Conservation (phyloP, 2,797 vertebrate species). For the Eremophila alpestris region DNA sequence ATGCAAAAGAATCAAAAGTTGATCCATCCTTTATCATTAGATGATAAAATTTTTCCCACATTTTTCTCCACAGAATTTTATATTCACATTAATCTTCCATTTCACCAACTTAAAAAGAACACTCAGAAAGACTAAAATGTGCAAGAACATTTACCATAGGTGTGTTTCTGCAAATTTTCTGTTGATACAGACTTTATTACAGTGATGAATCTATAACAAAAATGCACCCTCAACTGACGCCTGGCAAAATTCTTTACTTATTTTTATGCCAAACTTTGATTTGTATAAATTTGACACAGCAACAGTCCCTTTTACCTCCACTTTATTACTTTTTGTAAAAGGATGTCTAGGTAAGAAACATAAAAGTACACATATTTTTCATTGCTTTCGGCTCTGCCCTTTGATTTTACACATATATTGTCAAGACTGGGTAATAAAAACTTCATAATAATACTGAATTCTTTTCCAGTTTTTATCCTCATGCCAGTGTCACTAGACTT, state of each 20-base stretch:
- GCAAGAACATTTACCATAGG: neutral
- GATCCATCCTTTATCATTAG: neutral
- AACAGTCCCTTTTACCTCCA: neutral
- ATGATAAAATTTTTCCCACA: neutral
- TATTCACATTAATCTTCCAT: neutral
- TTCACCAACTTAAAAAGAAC: neutral
- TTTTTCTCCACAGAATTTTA: neutral
- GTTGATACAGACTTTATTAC: neutral
- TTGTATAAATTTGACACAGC: neutral
- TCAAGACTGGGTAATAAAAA: neutral
- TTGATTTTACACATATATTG: neutral
- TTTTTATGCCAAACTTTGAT: neutral
- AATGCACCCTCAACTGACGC: neutral
- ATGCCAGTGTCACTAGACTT: neutral
- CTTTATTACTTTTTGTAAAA: neutral
- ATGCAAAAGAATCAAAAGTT: neutral
- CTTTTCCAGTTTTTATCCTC: neutral
- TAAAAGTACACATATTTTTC: neutral
- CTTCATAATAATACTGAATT: neutral
- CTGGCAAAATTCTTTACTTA: neutral
- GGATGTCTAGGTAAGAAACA: neutral
- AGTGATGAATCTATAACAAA: neutral
- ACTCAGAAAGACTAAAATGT: neutral
- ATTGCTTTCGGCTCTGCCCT: neutral
- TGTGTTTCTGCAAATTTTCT: neutral